phyloP scores from a whole-genome alignment of 2,797 vertebrate species.

The Valencia hispanica region DNA sequence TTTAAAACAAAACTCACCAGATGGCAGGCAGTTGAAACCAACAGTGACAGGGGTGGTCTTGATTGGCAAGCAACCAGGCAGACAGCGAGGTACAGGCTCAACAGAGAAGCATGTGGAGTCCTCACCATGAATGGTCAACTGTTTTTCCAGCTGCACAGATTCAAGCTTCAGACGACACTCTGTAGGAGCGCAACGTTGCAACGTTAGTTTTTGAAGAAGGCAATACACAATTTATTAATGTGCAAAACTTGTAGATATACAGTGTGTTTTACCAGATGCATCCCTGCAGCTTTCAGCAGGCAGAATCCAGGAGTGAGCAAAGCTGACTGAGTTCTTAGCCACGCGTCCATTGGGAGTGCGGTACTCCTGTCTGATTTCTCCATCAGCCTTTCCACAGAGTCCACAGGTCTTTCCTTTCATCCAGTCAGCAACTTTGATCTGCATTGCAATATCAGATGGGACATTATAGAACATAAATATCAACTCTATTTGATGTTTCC shows the following conservation, averaged over 20 bases:
- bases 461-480: not conserved
- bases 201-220: not conserved
- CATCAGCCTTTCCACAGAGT: slow-evolving; percentile 85
- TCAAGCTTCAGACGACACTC: slow-evolving; percentile 75
- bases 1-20: slow-evolving; percentile 63
- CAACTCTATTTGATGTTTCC: not conserved
- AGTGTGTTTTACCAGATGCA: slow-evolving; percentile 55
- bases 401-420: slow-evolving; percentile 86
- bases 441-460: not conserved
- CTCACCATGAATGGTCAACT: slow-evolving; percentile 55
- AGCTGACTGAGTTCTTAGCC: slow-evolving; percentile 77
- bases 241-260: not conserved
- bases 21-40: slow-evolving; percentile 77
- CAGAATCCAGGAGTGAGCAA: slow-evolving; percentile 84
- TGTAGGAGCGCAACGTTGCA: slow-evolving; percentile 41
- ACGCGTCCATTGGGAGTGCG: slow-evolving; percentile 74
- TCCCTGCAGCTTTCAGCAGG: slow-evolving; percentile 78
- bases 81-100: slow-evolving; percentile 79
- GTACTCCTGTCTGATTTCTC: slow-evolving; percentile 80
- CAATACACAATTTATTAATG: not conserved
- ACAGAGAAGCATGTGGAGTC: slow-evolving; percentile 78
- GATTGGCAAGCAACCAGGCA: slow-evolving; percentile 70
- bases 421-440: slow-evolving; percentile 82
- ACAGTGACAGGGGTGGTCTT: slow-evolving; percentile 64
- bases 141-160: slow-evolving; percentile 76